Conservation (phyloP, 2,888 invertebrate genomes). For the Dryobotodes eremita region DNA sequence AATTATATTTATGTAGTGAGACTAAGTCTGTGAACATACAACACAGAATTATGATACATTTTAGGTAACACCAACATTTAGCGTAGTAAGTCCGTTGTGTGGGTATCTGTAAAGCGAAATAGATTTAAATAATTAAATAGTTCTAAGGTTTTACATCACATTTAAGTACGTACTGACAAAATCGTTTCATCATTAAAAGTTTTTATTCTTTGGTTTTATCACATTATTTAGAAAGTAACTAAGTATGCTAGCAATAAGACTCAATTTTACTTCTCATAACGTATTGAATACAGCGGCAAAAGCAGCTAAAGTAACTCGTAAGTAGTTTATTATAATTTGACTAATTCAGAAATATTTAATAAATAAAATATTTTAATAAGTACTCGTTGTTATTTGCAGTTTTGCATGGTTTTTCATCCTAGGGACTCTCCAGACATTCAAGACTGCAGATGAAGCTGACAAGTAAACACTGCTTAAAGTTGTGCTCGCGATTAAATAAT, state of each 20-base stretch:
- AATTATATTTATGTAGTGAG: background rate
- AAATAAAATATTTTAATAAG: too few relatives aligned
- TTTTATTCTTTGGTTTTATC: background rate
- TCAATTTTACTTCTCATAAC: background rate
- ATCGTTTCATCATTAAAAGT: background rate
- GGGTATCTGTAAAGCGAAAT: background rate
- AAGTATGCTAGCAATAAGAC: background rate
- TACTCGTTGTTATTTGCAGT: too few relatives aligned
- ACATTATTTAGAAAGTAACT: conserved; percentile 7
- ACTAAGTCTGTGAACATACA: background rate
- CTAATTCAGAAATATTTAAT: too few relatives aligned
- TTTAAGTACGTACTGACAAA: background rate
- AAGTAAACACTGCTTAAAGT: too few relatives aligned
- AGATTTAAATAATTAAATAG: background rate
- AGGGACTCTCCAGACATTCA: too few relatives aligned
- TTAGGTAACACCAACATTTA: background rate
- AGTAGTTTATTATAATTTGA: background rate
- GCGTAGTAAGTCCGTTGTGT: background rate
- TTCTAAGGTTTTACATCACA: background rate
- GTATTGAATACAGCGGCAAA: background rate
- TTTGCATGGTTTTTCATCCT: too few relatives aligned
- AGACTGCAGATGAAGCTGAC: too few relatives aligned
- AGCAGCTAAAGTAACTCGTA: background rate
- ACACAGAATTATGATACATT: background rate
- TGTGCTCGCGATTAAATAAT: too few relatives aligned